Percentiles rank a stretch among this genome's conserved stretches.
phyloP scores from a whole-genome alignment of 2,888 invertebrate species.

The Cryptocephalus primarius region DNA sequence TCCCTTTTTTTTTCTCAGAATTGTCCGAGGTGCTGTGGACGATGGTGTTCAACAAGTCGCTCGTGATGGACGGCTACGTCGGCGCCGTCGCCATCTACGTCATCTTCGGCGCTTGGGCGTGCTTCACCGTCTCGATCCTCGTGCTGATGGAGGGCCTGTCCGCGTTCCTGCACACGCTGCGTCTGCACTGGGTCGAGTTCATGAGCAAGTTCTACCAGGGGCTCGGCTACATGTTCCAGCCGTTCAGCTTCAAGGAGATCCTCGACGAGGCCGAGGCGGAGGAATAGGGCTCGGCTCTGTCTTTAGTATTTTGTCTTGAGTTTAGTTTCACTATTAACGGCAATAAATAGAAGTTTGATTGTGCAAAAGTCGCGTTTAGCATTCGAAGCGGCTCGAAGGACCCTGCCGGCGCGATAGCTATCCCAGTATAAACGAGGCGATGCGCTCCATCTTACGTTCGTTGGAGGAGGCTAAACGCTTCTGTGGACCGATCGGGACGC shows the following conservation, averaged over 20 bases:
- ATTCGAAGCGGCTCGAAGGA: too few species aligned
- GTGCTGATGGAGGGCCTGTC: constrained; percentile 87
- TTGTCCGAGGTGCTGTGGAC: constrained; percentile 28
- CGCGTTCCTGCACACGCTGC: constrained; percentile 79
- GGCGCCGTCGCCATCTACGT: constrained; percentile 47
- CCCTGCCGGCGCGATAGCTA: too few species aligned
- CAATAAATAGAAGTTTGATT: too few species aligned
- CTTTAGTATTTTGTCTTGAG: not conserved
- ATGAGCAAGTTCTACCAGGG: constrained; percentile 79
- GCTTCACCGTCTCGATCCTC: constrained; percentile 70
- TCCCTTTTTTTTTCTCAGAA: constrained; percentile 13
- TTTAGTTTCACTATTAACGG: too few species aligned
- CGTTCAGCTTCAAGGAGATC: constrained; percentile 75
- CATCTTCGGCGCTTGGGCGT: constrained; percentile 67
- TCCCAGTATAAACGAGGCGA: too few species aligned
- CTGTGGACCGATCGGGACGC: too few species aligned
- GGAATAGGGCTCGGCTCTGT: not conserved
- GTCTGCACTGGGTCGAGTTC: constrained; percentile 84
- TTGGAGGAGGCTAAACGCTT: too few species aligned
- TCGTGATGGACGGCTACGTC: constrained; percentile 25
- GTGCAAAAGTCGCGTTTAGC: too few species aligned
- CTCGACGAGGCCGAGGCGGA: constrained; percentile 41
- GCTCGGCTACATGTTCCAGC: constrained; percentile 70
- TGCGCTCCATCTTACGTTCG: too few species aligned
- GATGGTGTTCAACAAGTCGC: constrained; percentile 19